Evolutionary conservation across 2,113 vertebrate species (phyloP), one percentile per base, ranked within the genome.

Genomic region (Hippocampus zosterae): DNA sequence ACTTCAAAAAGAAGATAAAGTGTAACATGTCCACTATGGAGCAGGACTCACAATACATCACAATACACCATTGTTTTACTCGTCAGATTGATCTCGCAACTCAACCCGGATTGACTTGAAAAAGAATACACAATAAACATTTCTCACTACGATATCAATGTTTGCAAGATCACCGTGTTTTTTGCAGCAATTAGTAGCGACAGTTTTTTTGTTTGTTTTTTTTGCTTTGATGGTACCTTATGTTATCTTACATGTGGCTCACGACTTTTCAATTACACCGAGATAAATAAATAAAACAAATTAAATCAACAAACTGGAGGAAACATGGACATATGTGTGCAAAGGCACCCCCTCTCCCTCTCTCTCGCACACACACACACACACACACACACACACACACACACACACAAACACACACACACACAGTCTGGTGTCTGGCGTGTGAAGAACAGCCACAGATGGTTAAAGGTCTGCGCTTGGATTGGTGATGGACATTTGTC

Each of bases 371-470:
- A 69, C 57, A 68, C 69, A 67, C 68, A 61, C 56, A 59, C 68
- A 62, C 63, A 61, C 5, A 56, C 41, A 69, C 53, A 68, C 57
- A 68, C 68, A 67, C 68, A 61, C 56, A 59, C 25, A 68, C 69
- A 67, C 68, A 61, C 56, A 59, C 25, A 70, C 27, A 53, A 7
- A 70, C 56, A 60, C 68, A 62, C 63, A 61, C 5, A 50, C 41
- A 69, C 53, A 66, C 57, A 68, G 33, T 53, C 23, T 10, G 25
- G 52, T 46, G 27, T 68, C 71, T 85, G 80, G 77, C 68, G 8
- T 76, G 68, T 68, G 69, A 74, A 65, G 73, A 73, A 53, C 75
- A 67, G 40, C 16, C 71, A 71, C 88, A 89, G 86, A 89, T 89
- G 83, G 85, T 33, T 7, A 23, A 79, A 59, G 57, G 82, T 74